phyloP scores from a whole-genome alignment of 2,797 vertebrate genomes.

The Channallabes apus region DNA sequence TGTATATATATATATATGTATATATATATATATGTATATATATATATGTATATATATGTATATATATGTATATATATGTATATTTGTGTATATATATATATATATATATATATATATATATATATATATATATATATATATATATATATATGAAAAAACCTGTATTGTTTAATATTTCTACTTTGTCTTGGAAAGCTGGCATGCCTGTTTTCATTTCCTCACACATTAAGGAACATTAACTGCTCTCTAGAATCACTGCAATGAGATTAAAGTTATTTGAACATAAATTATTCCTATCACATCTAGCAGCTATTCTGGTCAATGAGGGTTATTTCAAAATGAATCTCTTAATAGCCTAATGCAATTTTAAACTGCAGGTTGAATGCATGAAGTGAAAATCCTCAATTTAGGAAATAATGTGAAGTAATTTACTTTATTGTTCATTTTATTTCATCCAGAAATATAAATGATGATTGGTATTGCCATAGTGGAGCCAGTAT shows the following conservation, averaged over 20 bases:
- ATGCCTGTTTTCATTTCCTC: slow-evolving; percentile 20
- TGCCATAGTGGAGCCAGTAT: background rate
- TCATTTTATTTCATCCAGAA: background rate
- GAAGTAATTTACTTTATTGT: too few species aligned
- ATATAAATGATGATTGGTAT: background rate
- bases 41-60: too few species aligned
- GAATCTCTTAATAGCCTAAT: background rate
- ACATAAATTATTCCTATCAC: slow-evolving; percentile 15
- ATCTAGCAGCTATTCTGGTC: slow-evolving; percentile 15
- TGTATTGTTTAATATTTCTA: slow-evolving; percentile 30
- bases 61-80: too few species aligned
- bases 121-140: background rate
- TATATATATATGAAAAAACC: background rate
- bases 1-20: too few species aligned
- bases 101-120: too few species aligned
- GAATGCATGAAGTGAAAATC: background rate
- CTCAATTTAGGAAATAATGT: background rate
- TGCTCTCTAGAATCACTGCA: background rate
- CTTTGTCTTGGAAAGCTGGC: slow-evolving; percentile 35
- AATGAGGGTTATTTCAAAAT: slow-evolving; percentile 1
- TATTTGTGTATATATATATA: too few species aligned
- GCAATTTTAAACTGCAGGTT: background rate
- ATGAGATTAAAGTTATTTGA: slow-evolving; percentile 8
- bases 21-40: too few species aligned
- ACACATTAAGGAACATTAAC: slow-evolving; percentile 29